Base-by-base conservation (phyloP, 2,113 vertebrate species). In the Elanus axillaris region DNA sequence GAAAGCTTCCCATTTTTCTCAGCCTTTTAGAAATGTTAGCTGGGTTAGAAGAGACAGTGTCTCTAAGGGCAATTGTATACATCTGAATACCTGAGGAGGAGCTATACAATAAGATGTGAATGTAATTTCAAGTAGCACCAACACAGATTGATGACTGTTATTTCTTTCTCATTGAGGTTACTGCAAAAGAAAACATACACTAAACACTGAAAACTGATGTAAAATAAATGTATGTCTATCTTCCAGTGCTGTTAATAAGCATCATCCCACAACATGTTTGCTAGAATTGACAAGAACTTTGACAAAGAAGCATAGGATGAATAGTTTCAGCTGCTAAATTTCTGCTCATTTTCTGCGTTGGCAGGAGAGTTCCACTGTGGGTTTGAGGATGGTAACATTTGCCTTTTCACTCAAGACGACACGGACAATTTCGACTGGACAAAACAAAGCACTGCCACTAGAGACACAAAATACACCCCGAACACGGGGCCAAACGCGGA, bases 361-460 rank as follows among this genome's bases (percentile, higher is more conserved):
- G 75, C 98, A 99, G 99, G 99, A 93, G 99, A 99, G 98, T 99
- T 99, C 98, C 99, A 99, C 97, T 99, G 99, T 76, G 99, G 99
- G 83, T 99, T 99, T 72, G 99, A 99, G 98, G 99, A 99, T 19
- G 99, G 99, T 56, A 99, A 99, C 50, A 99, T 99, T 95, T 99
- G 99, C 97, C 98, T 99, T 83, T 99, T 99, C 97, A 99, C 99
- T 12, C 99, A 99, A 98, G 99, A 99, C 22, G 99, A 99, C 92
- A 99, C 98, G 9, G 99, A 99, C 83, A 99, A 99, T 77, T 99
- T 99, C 45, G 99, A 99, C 96, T 99, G 99, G 99, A 99, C 99
- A 2, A 98, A 99, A n/a, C 99, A 99, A 94, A 99, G 99, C 88
- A 99, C 99, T 16, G 99, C 99, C 93, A 99, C 99, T 21, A 98